A percentile compares a stretch with the other conserved stretches of the same genome.
Conservation (phyloP, 2,888 invertebrate species). For the Caenorhabditis sinica region DNA sequence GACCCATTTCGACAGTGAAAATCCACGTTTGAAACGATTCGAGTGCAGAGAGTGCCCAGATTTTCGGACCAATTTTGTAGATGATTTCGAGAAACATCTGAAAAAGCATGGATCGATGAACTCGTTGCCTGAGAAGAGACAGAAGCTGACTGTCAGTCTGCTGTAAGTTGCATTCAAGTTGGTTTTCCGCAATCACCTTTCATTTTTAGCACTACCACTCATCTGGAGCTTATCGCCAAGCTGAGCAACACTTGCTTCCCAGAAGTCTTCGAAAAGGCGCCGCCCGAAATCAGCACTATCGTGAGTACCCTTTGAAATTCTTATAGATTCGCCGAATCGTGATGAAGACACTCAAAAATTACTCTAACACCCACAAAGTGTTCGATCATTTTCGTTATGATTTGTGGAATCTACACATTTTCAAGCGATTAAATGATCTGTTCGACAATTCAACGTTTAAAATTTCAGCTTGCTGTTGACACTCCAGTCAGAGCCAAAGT, state of each 20-base stretch:
- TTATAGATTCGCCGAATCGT: too few relatives aligned
- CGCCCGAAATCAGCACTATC: slow-evolving; percentile 17
- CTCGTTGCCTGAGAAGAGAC: slow-evolving; percentile 9
- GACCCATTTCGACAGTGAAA: slow-evolving; percentile 34
- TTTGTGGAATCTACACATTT: too few relatives aligned
- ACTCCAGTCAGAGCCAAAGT: slow-evolving; percentile 15
- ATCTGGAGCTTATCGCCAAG: slow-evolving; percentile 24
- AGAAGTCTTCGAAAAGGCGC: slow-evolving; percentile 47
- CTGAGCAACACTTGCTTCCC: slow-evolving; percentile 36
- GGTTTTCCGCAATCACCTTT: background rate
- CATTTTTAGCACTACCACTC: slow-evolving; percentile 26
- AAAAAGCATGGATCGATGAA: slow-evolving; percentile 24
- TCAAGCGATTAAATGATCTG: too few relatives aligned
- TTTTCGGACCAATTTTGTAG: slow-evolving; percentile 39
- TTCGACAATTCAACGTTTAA: too few relatives aligned
- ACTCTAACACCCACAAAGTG: too few relatives aligned
- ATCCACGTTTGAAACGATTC: slow-evolving; percentile 34
- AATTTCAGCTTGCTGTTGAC: slow-evolving; percentile 28
- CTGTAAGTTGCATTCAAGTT: slow-evolving; percentile 27
- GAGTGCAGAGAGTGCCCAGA: slow-evolving; percentile 20
- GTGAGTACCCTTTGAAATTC: slow-evolving; percentile 11
- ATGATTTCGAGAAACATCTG: slow-evolving; percentile 52
- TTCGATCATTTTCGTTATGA: too few relatives aligned
- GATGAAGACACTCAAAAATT: too few relatives aligned
- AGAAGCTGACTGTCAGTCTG: slow-evolving; percentile 17